Evolutionary conservation across 1,140 invertebrate genomes (phyloP).

Genomic region (Trissolcus basalis): DNA sequence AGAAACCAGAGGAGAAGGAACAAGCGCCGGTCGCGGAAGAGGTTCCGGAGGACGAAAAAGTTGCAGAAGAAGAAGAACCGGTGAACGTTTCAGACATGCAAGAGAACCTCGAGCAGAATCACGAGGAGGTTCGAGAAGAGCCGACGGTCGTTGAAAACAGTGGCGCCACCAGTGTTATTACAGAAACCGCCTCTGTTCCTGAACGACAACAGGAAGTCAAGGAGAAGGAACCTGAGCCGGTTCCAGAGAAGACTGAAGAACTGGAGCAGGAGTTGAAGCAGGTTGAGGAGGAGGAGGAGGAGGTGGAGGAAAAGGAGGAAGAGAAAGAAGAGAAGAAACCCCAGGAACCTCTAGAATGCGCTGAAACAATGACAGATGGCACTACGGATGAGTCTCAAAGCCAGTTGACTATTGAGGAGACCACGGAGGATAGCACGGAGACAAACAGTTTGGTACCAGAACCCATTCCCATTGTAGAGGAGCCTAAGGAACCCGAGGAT

Average conservation of each 20-base stretch:
- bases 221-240: conserved; percentile 3
- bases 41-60: conserved; percentile 8
- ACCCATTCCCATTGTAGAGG: conserved; percentile 67
- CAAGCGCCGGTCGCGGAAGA: too few species aligned
- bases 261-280: too few species aligned
- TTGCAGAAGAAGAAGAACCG: conserved; percentile 21
- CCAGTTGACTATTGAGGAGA: conserved; percentile 65
- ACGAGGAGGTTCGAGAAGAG: neutral
- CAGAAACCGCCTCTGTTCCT: neutral
- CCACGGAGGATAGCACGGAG: conserved; percentile 57
- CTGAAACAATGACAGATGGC: conserved; percentile 45
- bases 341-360: conserved; percentile 48
- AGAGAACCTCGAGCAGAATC: conserved; percentile 1
- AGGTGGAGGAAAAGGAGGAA: conserved; percentile 20
- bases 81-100: neutral
- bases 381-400: conserved; percentile 14
- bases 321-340: conserved; percentile 10
- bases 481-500: conserved; percentile 64
- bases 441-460: conserved; percentile 62
- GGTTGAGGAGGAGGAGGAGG: too few species aligned
- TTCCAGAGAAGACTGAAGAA: too few species aligned
- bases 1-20: conserved; percentile 22
- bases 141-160: neutral
- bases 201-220: neutral
- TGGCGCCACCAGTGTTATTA: conserved; percentile 1